Evolutionary conservation across 2,797 vertebrate genomes (phyloP), one percentile per base, ranked within the genome.

Genomic region (Molossus molossus): DNA sequence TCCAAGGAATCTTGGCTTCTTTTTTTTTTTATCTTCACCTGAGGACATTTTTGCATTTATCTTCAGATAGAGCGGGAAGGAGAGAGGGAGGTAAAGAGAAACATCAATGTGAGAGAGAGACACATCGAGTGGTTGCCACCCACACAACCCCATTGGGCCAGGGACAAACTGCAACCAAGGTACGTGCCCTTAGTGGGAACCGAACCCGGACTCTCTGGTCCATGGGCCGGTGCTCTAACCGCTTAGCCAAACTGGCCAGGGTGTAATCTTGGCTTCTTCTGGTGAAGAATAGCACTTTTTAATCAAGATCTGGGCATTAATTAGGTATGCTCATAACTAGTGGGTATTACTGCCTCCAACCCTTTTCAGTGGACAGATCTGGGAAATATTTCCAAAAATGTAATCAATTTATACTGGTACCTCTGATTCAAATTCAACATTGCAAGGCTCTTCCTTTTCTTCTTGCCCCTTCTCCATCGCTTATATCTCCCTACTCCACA

Each of bases 321-420:
- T 73, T 90, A 87, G 60, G 14, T 50, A 87, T 48, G 18, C 27
- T 65, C 17, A 3, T 69, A 75, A 69, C 12, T 76, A 69, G 8
- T 27, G 62, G n/a, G 25, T 75, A n/a, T 90, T 60, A 87, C 33
- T 95, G 55, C 45, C 93, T 86, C 75, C 72, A 88, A 84, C 82
- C 79, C 69, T 77, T 75, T 67, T 58, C 48, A 83, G 55, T 25
- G 40, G 29, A 87, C 23, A 91, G 37, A 95, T 18, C 48, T 64
- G 64, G 58, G 9, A 90, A 81, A 72, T 69, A 67, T 53, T 29
- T 75, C 18, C 58, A 9, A 45, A 62, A 65, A 83, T 83, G 48
- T 25, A 65, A 0, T 72, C 20, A 62, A 23, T 72, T 90, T 73
- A 86, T 12, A 76, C 1, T 13, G 64, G 37, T 73, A 58, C n/a